Conservation (phyloP, 1,140 invertebrate species). For the Solenopsis fugax region DNA sequence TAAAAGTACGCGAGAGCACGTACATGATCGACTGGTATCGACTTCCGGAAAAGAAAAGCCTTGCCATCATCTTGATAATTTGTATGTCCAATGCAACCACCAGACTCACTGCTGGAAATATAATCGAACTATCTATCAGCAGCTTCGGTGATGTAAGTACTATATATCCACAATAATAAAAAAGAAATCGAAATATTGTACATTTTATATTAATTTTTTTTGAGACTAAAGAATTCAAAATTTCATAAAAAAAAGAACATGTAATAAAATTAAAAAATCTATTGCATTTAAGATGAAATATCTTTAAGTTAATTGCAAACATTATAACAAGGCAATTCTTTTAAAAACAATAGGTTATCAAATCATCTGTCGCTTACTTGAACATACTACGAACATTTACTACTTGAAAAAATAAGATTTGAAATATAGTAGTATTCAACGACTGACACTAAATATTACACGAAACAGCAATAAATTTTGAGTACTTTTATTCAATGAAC, state of each 20-base stretch:
- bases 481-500: background rate
- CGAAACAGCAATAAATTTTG: background rate
- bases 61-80: conserved; percentile 71
- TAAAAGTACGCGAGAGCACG: conserved; percentile 66
- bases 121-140: conserved; percentile 69
- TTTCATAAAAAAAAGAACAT: background rate
- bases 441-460: background rate
- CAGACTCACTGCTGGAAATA: conserved; percentile 75
- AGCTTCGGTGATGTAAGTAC: conserved; percentile 76
- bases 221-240: background rate
- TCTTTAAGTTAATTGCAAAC: background rate
- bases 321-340: background rate
- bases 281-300: background rate
- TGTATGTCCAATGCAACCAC: conserved; percentile 71
- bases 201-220: conserved; percentile 1
- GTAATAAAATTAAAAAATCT: background rate
- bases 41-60: conserved; percentile 63
- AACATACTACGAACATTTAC: conserved; percentile 66
- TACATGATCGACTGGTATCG: conserved; percentile 76
- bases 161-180: too few species aligned
- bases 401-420: background rate
- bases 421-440: conserved; percentile 14
- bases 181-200: too few species aligned
- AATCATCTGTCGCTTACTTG: conserved; percentile 59
- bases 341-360: conserved; percentile 56